Conservation (phyloP, 2,113 vertebrate species). For the Uropsilus gracilis region DNA sequence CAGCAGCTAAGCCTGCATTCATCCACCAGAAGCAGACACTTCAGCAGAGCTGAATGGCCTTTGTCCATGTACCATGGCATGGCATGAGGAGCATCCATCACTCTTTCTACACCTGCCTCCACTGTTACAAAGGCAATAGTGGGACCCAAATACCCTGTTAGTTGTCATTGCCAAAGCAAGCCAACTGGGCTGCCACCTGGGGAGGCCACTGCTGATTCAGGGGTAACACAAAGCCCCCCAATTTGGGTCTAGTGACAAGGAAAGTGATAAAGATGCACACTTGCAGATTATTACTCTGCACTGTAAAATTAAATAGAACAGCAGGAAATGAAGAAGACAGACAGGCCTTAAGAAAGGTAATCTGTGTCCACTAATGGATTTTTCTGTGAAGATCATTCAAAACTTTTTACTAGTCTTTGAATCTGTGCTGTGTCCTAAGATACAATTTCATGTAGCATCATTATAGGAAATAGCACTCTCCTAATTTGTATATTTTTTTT, state of each 20-base stretch:
- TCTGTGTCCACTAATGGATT: neutral
- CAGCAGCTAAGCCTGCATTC: neutral
- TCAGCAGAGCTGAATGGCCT: neutral
- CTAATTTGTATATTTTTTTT: conserved; percentile 50
- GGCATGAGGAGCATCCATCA: neutral
- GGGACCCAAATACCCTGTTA: neutral
- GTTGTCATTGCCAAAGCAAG: neutral
- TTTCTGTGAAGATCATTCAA: neutral
- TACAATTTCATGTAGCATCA: conserved; percentile 4
- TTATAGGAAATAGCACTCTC: conserved; percentile 26
- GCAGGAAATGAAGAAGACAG: neutral
- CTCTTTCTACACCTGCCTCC: neutral
- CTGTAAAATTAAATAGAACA: neutral
- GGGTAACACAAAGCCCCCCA: neutral
- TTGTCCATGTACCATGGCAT: neutral
- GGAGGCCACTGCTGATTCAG: conserved; percentile 35
- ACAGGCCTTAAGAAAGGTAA: neutral
- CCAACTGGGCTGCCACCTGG: neutral
- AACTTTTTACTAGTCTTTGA: neutral
- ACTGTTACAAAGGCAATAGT: neutral
- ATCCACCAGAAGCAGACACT: neutral
- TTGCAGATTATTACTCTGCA: neutral
- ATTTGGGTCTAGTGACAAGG: neutral
- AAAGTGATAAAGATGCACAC: neutral
- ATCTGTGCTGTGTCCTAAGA: neutral